These are phyloP conservation scores for Nothocercus nigrocapillus DNA, from an alignment of 2,113 vertebrate species.

Conservation along the genomic window DNA sequence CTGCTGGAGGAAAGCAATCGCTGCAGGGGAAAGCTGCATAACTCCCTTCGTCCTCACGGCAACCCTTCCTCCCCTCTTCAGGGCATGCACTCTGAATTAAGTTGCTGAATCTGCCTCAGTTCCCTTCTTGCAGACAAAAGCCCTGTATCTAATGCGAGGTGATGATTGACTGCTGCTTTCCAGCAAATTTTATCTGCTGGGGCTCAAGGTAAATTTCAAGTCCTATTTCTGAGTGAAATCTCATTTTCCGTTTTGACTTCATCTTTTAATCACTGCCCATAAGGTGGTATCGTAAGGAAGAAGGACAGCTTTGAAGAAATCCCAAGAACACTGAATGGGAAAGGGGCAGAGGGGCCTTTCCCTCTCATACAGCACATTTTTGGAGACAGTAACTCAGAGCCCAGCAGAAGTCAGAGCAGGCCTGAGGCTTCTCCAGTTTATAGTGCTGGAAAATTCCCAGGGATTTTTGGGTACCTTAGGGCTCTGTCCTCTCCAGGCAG, in stretches of 20 bases:
- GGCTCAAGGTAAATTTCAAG: background rate
- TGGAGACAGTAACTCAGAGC: background rate
- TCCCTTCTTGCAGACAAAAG: background rate
- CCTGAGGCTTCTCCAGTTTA: background rate
- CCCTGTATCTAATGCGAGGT: background rate
- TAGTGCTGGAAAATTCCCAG: background rate
- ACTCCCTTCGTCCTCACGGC: background rate
- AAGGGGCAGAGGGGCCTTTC: background rate
- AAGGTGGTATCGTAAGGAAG: background rate
- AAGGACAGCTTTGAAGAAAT: background rate
- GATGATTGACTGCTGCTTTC: conserved; percentile 50
- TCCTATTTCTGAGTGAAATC: background rate
- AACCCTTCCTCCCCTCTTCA: background rate
- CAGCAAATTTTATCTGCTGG: conserved; percentile 55
- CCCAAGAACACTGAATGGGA: background rate
- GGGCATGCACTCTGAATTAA: background rate
- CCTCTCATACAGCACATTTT: background rate
- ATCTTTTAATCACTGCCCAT: background rate
- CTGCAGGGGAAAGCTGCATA: background rate
- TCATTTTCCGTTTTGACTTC: background rate
- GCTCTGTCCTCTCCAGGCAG: background rate
- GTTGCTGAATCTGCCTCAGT: background rate
- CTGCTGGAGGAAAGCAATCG: background rate
- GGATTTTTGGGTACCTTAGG: background rate
- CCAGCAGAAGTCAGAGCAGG: background rate